Evolutionary conservation across 1,140 invertebrate species (phyloP).

Genomic region (Vanessa atalanta): DNA sequence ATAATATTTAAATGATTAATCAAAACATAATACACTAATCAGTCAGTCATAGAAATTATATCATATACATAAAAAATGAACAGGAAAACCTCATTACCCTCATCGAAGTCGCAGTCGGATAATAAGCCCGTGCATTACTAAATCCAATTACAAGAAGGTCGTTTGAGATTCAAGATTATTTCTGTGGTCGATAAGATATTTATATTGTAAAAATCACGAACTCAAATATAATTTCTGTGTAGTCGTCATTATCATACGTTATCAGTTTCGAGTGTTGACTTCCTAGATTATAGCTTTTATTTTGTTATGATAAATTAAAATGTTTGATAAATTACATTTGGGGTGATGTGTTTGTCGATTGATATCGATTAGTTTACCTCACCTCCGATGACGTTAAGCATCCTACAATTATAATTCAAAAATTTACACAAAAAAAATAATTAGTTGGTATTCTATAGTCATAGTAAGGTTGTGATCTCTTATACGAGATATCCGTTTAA

Average conservation of each 20-base stretch:
- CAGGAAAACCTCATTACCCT: background rate
- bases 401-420: no score
- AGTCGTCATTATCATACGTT: conserved; percentile 28
- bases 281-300: conserved; percentile 14
- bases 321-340: background rate
- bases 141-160: conserved; percentile 17
- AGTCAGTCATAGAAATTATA: no score
- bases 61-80: no score
- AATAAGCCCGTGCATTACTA: background rate
- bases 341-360: background rate
- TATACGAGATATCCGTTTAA: no score
- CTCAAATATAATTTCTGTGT: conserved; percentile 43
- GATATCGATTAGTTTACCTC: no score
- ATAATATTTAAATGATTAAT: no score
- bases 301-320: conserved; percentile 1
- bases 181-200: conserved; percentile 33
- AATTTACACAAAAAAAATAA: no score
- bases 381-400: no score
- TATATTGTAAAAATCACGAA: conserved; percentile 46
- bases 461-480: no score
- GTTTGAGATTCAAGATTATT: conserved; percentile 27
- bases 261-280: conserved; percentile 32
- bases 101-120: background rate
- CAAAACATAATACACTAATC: no score
- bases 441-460: no score